Evolutionary conservation across 2,888 invertebrate species (phyloP).

Genomic region (Latrodectus hesperus): DNA sequence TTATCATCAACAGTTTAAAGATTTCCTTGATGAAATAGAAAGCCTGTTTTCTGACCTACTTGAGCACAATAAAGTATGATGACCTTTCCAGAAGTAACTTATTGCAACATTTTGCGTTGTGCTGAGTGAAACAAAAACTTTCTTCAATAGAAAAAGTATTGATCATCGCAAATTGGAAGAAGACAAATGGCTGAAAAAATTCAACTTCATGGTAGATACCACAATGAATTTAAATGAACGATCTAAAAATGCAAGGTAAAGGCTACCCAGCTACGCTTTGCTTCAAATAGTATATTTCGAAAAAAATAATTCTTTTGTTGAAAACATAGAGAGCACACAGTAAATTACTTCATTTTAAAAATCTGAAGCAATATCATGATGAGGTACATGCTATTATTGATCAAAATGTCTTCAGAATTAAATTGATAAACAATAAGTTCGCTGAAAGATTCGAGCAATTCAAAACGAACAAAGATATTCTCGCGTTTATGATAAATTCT

Average conservation of each 20-base stretch:
- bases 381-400: too few relatives aligned
- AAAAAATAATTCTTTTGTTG: not conserved
- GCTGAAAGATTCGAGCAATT: too few relatives aligned
- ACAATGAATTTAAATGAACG: slow-evolving; percentile 40
- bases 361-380: too few relatives aligned
- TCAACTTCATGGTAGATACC: slow-evolving; percentile 31
- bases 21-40: slow-evolving; percentile 27
- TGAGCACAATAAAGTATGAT: slow-evolving; percentile 43
- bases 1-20: slow-evolving; percentile 8
- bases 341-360: not conserved
- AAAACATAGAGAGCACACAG: not conserved
- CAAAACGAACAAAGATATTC: too few relatives aligned
- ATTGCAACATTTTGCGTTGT: slow-evolving; percentile 31
- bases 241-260: slow-evolving; percentile 42
- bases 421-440: too few relatives aligned
- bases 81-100: slow-evolving; percentile 43
- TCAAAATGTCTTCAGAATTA: too few relatives aligned
- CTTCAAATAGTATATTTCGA: not conserved
- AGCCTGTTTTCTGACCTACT: slow-evolving; percentile 40
- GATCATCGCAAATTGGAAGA: slow-evolving; percentile 17
- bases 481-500: too few relatives aligned
- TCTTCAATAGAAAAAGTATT: slow-evolving; percentile 20
- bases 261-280: not conserved
- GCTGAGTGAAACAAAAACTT: slow-evolving; percentile 36
- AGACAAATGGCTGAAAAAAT: slow-evolving; percentile 34